Percentiles rank a stretch among this genome's conserved stretches.
These are phyloP conservation scores for Platycnemis pennipes DNA, from an alignment of 2,888 invertebrate genomes.

Conservation along the genomic window DNA sequence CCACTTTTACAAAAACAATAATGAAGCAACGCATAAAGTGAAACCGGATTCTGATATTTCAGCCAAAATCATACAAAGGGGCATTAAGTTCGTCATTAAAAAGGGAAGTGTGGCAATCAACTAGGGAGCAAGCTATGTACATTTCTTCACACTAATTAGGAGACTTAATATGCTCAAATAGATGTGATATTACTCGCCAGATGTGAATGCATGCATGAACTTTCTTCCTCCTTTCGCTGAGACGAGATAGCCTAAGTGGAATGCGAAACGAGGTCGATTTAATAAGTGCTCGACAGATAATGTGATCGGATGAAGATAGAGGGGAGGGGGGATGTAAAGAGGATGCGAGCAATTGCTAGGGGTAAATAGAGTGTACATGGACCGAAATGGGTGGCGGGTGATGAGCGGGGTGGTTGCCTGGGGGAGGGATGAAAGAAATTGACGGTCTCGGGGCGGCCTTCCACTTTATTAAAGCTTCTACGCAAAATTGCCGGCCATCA, in stretches of 20 bases:
- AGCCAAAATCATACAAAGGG: too few species aligned
- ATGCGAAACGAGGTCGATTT: background rate
- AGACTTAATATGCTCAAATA: too few species aligned
- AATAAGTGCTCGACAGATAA: background rate
- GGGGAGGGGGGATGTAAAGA: background rate
- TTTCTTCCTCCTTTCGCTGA: background rate
- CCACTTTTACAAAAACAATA: too few species aligned
- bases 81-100: too few species aligned
- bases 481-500: background rate
- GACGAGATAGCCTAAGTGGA: background rate
- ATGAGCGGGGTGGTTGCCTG: background rate
- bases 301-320: constrained; percentile 14
- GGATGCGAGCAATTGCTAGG: constrained; percentile 62
- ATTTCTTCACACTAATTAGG: too few species aligned
- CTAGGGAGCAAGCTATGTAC: too few species aligned
- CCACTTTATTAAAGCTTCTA: background rate
- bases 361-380: constrained; percentile 23
- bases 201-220: too few species aligned
- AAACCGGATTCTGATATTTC: too few species aligned
- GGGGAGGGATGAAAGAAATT: background rate
- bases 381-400: background rate
- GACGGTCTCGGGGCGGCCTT: background rate
- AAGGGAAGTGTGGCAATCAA: too few species aligned
- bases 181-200: too few species aligned
- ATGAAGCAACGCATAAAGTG: too few species aligned